Conservation (phyloP, 2,888 invertebrate genomes). For the Hedya salicella region DNA sequence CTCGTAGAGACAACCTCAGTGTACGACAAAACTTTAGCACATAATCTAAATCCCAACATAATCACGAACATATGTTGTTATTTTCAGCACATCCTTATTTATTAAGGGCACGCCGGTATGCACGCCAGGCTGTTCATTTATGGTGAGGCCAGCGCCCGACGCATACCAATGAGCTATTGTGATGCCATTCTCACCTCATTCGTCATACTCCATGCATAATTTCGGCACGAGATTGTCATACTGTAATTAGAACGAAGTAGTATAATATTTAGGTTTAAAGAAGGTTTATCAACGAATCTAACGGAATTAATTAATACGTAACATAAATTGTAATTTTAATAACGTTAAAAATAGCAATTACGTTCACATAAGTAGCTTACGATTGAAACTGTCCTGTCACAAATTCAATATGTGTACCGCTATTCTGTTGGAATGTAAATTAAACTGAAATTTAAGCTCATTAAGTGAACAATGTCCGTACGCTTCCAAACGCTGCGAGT, state of each 20-base stretch:
- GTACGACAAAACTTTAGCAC: not conserved
- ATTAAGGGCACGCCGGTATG: constrained; percentile 34
- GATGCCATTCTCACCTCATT: constrained; percentile 59
- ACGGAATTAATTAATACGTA: not conserved
- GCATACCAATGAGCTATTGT: constrained; percentile 66
- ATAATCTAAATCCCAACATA: not conserved
- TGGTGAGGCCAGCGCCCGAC: constrained; percentile 60
- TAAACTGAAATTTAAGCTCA: constrained; percentile 13
- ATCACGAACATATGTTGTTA: constrained; percentile 7
- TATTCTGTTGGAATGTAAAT: constrained; percentile 5
- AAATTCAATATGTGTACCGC: not conserved
- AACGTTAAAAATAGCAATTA: not conserved
- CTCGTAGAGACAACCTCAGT: too few relatives aligned
- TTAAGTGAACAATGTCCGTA: constrained; percentile 20
- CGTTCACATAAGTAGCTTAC: not conserved
- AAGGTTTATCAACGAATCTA: not conserved
- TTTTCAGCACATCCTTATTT: constrained; percentile 23
- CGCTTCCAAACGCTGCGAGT: not conserved
- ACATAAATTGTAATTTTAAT: too few relatives aligned
- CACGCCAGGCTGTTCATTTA: constrained; percentile 57
- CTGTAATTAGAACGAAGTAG: constrained; percentile 12
- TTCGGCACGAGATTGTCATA: constrained; percentile 8
- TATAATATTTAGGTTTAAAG: not conserved
- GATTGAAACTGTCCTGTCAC: not conserved
- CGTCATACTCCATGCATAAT: constrained; percentile 51